Evolutionary conservation across 2,113 vertebrate species (phyloP).

Genomic region (Cariama cristata): DNA sequence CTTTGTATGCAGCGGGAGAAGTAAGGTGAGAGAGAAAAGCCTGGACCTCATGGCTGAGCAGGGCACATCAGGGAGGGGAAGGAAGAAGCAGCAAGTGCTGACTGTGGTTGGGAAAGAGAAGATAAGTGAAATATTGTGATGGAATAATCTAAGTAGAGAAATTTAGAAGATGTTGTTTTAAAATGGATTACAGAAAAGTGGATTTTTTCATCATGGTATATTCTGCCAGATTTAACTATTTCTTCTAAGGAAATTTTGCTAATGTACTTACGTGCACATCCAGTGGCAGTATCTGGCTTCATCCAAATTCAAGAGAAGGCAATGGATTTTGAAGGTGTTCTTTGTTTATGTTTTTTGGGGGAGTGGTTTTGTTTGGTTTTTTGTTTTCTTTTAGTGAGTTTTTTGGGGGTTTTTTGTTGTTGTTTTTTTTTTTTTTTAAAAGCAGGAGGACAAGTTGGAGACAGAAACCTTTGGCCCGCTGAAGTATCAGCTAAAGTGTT

Average conservation of each 20-base stretch:
- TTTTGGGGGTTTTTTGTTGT: background rate
- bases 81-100: background rate
- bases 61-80: background rate
- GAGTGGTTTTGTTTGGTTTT: background rate
- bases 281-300: background rate
- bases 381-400: background rate
- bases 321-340: background rate
- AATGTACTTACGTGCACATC: rapidly evolving
- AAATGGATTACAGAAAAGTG: background rate
- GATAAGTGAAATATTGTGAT: background rate
- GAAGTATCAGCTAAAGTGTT: background rate
- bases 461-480: background rate
- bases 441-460: background rate
- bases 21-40: background rate
- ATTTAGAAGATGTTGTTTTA: background rate
- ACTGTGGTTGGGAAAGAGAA: background rate
- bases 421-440: background rate
- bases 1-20: background rate
- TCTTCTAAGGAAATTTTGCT: background rate
- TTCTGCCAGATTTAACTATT: background rate
- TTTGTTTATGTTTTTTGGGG: background rate
- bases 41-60: background rate
- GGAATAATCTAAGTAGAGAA: background rate
- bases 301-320: background rate
- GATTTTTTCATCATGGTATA: background rate